phyloP scores from a whole-genome alignment of 1,140 invertebrate genomes.

The Drosophila ficusphila region DNA sequence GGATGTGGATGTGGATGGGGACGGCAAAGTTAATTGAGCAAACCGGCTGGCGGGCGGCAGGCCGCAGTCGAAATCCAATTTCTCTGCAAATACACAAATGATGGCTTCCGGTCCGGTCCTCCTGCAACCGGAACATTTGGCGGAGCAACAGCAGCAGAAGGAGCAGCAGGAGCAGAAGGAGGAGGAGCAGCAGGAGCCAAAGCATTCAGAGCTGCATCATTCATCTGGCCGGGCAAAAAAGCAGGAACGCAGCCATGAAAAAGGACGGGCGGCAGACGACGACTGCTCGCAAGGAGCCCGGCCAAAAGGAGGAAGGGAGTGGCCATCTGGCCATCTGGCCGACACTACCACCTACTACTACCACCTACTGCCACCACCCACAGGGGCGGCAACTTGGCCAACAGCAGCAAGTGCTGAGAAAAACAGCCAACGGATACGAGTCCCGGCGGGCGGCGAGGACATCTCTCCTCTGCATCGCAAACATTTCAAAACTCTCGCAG shows the following conservation, averaged over 20 bases:
- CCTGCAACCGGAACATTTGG: conserved; percentile 5
- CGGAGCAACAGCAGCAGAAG: conserved; percentile 13
- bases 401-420: conserved; percentile 9
- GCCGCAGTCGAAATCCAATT: conserved; percentile 55
- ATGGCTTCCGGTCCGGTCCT: conserved; percentile 9
- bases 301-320: not conserved
- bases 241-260: conserved; percentile 23
- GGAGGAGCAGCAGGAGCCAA: not conserved
- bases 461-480: conserved; percentile 39
- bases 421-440: conserved; percentile 22
- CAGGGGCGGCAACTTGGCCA: not conserved
- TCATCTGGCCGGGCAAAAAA: conserved; percentile 33
- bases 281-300: conserved; percentile 18
- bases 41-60: conserved; percentile 19
- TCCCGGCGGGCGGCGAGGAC: conserved; percentile 39
- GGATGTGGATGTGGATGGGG: too few species aligned
- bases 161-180: conserved; percentile 1
- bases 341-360: conserved; percentile 21
- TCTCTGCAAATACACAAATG: conserved; percentile 59
- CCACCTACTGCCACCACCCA: conserved; percentile 10
- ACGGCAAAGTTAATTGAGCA: conserved; percentile 64
- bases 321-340: conserved; percentile 14
- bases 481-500: conserved; percentile 40
- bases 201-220: conserved; percentile 23
- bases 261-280: conserved; percentile 6